Percentiles rank a stretch among this genome's conserved stretches.
phyloP scores from a whole-genome alignment of 2,113 vertebrate species.

The Corydoras sp. region DNA sequence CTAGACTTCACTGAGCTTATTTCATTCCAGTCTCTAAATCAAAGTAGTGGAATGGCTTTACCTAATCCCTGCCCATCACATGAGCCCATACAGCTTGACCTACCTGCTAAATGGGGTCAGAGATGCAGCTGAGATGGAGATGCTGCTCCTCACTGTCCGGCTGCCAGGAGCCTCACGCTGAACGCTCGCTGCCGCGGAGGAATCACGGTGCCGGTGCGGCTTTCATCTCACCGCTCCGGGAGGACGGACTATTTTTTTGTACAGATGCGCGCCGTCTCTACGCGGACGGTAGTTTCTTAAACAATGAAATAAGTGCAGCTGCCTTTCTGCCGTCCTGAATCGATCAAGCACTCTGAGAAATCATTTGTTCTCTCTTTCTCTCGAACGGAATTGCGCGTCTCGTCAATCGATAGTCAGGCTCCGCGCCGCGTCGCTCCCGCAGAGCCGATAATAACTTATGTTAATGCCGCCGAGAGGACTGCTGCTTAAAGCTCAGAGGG shows the following conservation, averaged over 20 bases:
- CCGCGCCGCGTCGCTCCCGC: neutral
- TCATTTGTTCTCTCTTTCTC: neutral
- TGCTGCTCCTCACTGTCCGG: slow-evolving; percentile 7
- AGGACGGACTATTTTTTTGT: neutral
- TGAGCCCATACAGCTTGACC: slow-evolving; percentile 1
- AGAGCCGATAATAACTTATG: slow-evolving; percentile 12
- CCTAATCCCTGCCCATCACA: neutral
- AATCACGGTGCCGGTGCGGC: too few species aligned
- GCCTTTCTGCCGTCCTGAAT: neutral
- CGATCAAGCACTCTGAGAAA: slow-evolving; percentile 2
- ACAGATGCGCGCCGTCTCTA: neutral
- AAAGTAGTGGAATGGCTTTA: too few species aligned
- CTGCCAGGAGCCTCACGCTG: neutral
- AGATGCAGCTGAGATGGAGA: neutral
- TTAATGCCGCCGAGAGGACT: neutral
- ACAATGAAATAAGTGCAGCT: neutral
- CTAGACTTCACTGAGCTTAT: too few species aligned
- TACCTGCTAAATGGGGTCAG: slow-evolving; percentile 20
- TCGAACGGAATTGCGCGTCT: neutral
- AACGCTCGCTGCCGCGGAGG: too few species aligned
- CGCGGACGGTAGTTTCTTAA: slow-evolving; percentile 1
- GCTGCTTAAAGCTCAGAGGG: slow-evolving; percentile 4
- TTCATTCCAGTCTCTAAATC: too few species aligned
- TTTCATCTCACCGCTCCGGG: too few species aligned
- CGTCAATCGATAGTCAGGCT: slow-evolving; percentile 1